Evolutionary conservation across 2,888 invertebrate species (phyloP).

Genomic region (Agonopterix subpropinquella): DNA sequence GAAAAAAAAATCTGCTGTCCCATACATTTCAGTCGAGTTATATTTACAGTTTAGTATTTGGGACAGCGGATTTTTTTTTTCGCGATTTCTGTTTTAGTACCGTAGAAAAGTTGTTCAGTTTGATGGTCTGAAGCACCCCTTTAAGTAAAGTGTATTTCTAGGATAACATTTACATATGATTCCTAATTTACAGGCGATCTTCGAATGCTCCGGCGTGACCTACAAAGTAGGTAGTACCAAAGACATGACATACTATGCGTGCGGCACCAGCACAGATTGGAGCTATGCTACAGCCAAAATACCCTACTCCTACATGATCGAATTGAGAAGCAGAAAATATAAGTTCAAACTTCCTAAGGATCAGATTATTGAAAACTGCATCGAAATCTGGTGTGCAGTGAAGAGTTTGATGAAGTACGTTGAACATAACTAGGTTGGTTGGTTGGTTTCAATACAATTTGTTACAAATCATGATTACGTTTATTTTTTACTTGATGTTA

Average conservation of each 20-base stretch:
- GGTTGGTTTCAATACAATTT: background rate
- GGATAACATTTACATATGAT: no score
- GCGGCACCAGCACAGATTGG: slow-evolving; percentile 66
- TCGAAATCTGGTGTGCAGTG: slow-evolving; percentile 53
- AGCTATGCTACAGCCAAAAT: slow-evolving; percentile 61
- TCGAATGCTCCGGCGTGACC: slow-evolving; percentile 46
- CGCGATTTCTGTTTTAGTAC: no score
- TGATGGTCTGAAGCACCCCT: no score
- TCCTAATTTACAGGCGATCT: slow-evolving; percentile 53
- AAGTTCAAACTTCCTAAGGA: slow-evolving; percentile 53
- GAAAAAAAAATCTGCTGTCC: no score
- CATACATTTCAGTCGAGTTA: no score
- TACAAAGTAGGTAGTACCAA: slow-evolving; percentile 64
- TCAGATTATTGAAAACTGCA: slow-evolving; percentile 51
- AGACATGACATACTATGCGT: slow-evolving; percentile 60
- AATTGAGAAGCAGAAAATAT: slow-evolving; percentile 50
- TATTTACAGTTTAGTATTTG: no score
- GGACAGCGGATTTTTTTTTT: no score
- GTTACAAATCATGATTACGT: no score
- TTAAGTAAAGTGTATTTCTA: no score
- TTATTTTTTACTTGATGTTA: no score
- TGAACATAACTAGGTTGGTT: slow-evolving; percentile 25
- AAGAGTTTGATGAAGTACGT: slow-evolving; percentile 52
- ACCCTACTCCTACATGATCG: slow-evolving; percentile 64
- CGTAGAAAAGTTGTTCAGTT: no score